Conservation (phyloP, 1,140 invertebrate genomes). For the Ladona fulva region DNA sequence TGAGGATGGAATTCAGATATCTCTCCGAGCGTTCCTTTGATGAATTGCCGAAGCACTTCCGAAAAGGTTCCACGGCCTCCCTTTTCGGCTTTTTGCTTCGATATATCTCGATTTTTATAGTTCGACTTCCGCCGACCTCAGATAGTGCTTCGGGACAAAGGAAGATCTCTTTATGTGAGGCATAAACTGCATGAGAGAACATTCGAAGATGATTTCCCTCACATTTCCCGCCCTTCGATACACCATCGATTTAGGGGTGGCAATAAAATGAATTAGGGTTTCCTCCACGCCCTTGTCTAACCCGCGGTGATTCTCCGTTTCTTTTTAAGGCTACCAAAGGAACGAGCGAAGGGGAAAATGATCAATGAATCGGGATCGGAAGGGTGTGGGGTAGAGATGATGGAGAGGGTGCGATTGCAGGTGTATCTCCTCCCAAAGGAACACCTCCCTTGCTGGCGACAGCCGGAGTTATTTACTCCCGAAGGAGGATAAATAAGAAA, state of each 20-base stretch:
- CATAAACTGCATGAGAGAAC: not conserved
- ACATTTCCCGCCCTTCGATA: not conserved
- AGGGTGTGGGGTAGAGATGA: not conserved
- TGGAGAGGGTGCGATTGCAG: not conserved
- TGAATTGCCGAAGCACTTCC: no score
- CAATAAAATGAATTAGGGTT: not conserved
- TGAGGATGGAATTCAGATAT: no score
- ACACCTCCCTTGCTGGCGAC: not conserved
- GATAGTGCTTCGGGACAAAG: no score
- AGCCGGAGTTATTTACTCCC: not conserved
- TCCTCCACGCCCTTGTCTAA: not conserved
- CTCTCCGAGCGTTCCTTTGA: no score
- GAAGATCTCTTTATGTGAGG: not conserved
- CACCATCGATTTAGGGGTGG: not conserved
- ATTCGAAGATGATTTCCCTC: not conserved
- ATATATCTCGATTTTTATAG: no score
- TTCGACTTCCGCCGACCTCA: no score
- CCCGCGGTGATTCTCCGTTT: not conserved
- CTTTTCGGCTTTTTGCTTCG: no score
- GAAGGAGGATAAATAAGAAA: constrained; percentile 2
- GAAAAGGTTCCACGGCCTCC: no score
- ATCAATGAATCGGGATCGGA: not conserved
- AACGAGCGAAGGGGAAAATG: not conserved
- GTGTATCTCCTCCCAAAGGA: not conserved
- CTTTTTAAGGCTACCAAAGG: not conserved